These are phyloP conservation scores for Dinoponera quadriceps DNA, from an alignment of 1,140 invertebrate genomes.

Conservation along the genomic window DNA sequence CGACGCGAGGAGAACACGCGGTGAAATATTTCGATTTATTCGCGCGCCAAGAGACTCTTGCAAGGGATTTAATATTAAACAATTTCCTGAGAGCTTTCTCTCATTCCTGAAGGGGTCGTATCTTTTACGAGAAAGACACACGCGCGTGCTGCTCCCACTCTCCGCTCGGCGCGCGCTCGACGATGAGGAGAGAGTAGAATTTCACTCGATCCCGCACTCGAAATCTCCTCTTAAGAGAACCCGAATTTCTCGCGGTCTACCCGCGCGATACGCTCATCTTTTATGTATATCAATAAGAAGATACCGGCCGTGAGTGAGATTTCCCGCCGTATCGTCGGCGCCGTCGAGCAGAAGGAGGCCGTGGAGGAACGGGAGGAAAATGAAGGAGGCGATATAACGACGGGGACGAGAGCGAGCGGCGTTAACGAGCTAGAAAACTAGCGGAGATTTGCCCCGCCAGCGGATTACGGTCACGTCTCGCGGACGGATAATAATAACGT, in stretches of 20 bases:
- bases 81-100: neutral
- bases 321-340: conserved; percentile 26
- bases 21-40: too few species aligned
- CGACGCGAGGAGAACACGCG: too few species aligned
- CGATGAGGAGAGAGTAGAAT: too few species aligned
- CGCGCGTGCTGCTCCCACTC: too few species aligned
- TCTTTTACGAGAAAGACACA: neutral
- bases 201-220: neutral
- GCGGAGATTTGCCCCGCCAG: conserved; percentile 70
- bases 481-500: conserved; percentile 70
- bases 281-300: conserved; percentile 49
- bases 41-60: too few species aligned
- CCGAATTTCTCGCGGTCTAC: conserved; percentile 39
- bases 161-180: neutral
- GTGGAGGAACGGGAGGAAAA: conserved; percentile 54
- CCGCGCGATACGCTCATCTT: conserved; percentile 36
- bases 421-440: conserved; percentile 76
- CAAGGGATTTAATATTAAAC: neutral
- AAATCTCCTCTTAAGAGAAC: conserved; percentile 21
- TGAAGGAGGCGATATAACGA: conserved; percentile 19
- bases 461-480: conserved; percentile 69
- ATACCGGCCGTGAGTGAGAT: conserved; percentile 16
- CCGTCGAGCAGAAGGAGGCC: conserved; percentile 30
- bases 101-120: neutral
- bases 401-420: conserved; percentile 31